These are phyloP conservation scores for Andrena bucephala DNA, from an alignment of 2,888 invertebrate species.

Conservation along the genomic window DNA sequence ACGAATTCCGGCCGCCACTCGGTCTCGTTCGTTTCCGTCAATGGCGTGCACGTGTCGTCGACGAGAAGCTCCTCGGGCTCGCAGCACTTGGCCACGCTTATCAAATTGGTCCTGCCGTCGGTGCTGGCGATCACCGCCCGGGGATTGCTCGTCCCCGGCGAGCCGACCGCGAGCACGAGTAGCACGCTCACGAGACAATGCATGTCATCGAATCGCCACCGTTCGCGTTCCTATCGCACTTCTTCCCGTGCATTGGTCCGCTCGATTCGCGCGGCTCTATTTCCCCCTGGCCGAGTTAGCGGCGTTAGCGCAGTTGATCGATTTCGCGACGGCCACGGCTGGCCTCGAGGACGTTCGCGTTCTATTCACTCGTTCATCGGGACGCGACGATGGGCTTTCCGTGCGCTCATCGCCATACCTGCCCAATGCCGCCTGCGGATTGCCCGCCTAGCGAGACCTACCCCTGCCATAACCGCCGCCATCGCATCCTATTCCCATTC, in stretches of 20 bases:
- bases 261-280: conserved; percentile 16
- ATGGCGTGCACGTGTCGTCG: conserved; percentile 88
- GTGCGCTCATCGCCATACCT: conserved; percentile 62
- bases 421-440: conserved; percentile 50
- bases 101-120: conserved; percentile 71
- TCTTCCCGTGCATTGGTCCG: conserved; percentile 29
- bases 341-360: conserved; percentile 31
- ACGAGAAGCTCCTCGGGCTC: conserved; percentile 90
- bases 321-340: conserved; percentile 33
- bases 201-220: conserved; percentile 64
- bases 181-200: conserved; percentile 53
- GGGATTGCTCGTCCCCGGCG: conserved; percentile 36
- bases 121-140: conserved; percentile 40
- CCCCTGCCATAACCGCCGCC: conserved; percentile 61
- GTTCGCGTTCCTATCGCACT: conserved; percentile 25
- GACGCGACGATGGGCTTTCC: conserved; percentile 37
- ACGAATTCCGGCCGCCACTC: conserved; percentile 80
- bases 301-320: conserved; percentile 33
- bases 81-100: conserved; percentile 93
- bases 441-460: conserved; percentile 49
- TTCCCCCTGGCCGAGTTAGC: background rate
- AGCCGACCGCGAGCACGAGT: conserved; percentile 42
- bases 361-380: conserved; percentile 60
- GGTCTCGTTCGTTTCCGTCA: conserved; percentile 85
- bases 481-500: conserved; percentile 55